Base-by-base conservation (phyloP, 2,113 vertebrate genomes). In the Raja brachyura region DNA sequence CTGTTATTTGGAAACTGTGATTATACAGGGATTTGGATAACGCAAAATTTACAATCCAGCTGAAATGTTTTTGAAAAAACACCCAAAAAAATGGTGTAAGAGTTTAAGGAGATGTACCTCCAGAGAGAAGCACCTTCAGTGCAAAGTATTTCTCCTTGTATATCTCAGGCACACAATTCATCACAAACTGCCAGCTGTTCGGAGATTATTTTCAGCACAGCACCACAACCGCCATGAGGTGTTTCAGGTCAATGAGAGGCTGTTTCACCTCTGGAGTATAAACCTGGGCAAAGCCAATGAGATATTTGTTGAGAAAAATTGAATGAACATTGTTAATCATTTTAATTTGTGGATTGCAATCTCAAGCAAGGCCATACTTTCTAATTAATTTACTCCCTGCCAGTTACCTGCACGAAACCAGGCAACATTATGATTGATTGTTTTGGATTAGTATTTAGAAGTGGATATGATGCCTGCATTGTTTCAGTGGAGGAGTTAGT, bases 311-410 rank as follows among this genome's bases (percentile, higher is more conserved):
- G 11, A 25, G 54, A 68, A 68, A 68, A 68, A 9, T 14, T 68
- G 79, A 83, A 83, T 83, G 79, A 54, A 83, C 48, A 83, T 83
- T 56, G 20, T 83, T 66, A 66, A 90, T 68, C n/a, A 83, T 68
- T 90, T 68, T 90, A 61, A 68, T 63, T 90, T 31, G n/a, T 68
- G n/a, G 31, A 88, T 88, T 10, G 14, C 28, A 61, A 88, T 61
- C 28, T 83, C 39, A 83, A 83, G 48, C 79, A 81, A 48, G 33
- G 79, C 79, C 31, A 56, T 54, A 68, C 63, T 90, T 90, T 90
- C 59, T 33, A 66, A 88, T 31, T 66, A 88, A n/a, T 68, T 68
- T 20, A n/a, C 16, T 90, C 28, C 14, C 5, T 90, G 14, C 56
- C 63, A 16, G n/a, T 28, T 66, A 61, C 14, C n/a, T 59, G n/a